Evolutionary conservation across 1,140 invertebrate species (phyloP).

Genomic region (Lasaia peninsularis): DNA sequence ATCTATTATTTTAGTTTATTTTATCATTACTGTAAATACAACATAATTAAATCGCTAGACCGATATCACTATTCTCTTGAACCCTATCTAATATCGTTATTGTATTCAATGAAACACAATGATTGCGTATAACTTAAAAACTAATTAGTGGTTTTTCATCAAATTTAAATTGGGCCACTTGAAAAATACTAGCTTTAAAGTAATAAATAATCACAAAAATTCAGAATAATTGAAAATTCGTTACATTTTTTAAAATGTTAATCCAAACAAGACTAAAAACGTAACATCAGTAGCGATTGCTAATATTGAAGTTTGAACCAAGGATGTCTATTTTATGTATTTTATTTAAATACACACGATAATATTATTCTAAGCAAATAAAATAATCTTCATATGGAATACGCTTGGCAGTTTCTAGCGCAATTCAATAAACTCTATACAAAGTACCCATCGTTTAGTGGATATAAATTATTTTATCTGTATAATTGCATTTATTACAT

Average conservation of each 20-base stretch:
- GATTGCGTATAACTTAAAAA: too few species aligned
- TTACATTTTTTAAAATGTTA: background rate
- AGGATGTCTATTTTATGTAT: slow-evolving; percentile 11
- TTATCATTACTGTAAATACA: too few species aligned
- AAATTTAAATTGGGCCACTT: too few species aligned
- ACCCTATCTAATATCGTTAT: too few species aligned
- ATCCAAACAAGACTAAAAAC: background rate
- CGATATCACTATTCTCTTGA: too few species aligned
- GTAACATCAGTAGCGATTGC: slow-evolving; percentile 5
- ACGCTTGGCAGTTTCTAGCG: slow-evolving; percentile 8
- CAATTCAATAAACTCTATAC: slow-evolving; percentile 11
- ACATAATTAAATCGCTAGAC: too few species aligned
- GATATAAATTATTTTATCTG: slow-evolving; percentile 12
- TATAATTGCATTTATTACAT: slow-evolving; percentile 12
- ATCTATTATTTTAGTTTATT: too few species aligned
- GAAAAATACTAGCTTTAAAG: too few species aligned
- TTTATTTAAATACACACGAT: slow-evolving; percentile 4
- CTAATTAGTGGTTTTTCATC: too few species aligned
- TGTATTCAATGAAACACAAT: too few species aligned
- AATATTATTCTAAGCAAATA: slow-evolving; percentile 7
- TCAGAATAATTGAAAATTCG: too few species aligned
- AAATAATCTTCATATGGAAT: slow-evolving; percentile 10
- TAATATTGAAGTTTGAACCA: slow-evolving; percentile 10
- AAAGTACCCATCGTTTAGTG: slow-evolving; percentile 12
- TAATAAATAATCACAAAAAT: too few species aligned